A percentile compares a stretch with the other conserved stretches of the same genome.
phyloP scores from a whole-genome alignment of 2,888 invertebrate genomes.

The Cylloceria caligata region DNA sequence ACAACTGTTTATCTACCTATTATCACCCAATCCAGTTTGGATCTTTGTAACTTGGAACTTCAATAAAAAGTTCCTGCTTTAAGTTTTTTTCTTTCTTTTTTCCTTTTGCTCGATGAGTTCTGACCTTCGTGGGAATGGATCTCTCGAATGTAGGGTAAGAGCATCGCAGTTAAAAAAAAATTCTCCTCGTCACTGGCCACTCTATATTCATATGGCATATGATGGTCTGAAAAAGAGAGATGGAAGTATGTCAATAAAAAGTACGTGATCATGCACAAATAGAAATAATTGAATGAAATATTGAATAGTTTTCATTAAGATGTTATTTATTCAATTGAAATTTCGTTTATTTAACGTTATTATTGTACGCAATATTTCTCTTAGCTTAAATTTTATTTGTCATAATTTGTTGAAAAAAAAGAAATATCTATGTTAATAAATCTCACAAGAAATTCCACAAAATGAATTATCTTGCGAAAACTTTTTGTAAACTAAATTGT shows the following conservation, averaged over 20 bases:
- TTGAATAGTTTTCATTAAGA: background rate
- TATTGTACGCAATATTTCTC: background rate
- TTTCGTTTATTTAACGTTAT: background rate
- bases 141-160: background rate
- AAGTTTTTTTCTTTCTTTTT: background rate
- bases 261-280: background rate
- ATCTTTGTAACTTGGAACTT: background rate
- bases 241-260: background rate
- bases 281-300: background rate
- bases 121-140: background rate
- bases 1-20: background rate
- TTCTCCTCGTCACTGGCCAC: too few relatives aligned
- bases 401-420: background rate
- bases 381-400: background rate
- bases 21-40: constrained; percentile 2
- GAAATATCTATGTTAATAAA: background rate
- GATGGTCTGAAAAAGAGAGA: too few relatives aligned
- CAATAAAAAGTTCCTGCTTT: background rate
- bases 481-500: background rate
- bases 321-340: background rate
- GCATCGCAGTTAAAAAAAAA: too few relatives aligned
- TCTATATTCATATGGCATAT: too few relatives aligned
- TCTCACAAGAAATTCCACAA: background rate
- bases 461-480: background rate
- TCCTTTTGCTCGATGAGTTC: background rate